Evolutionary conservation across 2,888 invertebrate species (phyloP).

Genomic region (Torymus tubicola): DNA sequence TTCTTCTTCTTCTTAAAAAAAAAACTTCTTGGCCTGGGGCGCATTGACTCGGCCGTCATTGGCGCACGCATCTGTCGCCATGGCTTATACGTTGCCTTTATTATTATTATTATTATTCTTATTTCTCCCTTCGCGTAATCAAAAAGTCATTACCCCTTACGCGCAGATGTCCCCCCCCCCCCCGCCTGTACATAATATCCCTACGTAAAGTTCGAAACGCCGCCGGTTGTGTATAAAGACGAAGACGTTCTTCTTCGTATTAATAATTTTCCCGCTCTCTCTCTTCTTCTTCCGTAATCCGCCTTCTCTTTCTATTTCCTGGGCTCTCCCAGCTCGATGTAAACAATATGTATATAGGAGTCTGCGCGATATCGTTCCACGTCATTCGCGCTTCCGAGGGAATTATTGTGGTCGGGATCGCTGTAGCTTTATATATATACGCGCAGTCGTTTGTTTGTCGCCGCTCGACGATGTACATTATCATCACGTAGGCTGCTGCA

Average conservation of each 20-base stretch:
- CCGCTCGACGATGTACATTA: too few relatives aligned
- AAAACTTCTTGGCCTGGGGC: too few relatives aligned
- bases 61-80: constrained; percentile 7
- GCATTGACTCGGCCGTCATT: too few relatives aligned
- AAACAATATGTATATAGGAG: too few relatives aligned
- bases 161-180: constrained; percentile 48
- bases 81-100: too few relatives aligned
- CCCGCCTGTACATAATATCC: constrained; percentile 42
- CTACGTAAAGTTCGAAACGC: constrained; percentile 36
- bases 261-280: constrained; percentile 64
- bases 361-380: constrained; percentile 26
- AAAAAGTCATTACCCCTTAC: constrained; percentile 69
- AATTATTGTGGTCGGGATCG: too few relatives aligned
- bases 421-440: too few relatives aligned
- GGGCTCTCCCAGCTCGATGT: background rate
- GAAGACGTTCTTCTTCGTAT: constrained; percentile 66
- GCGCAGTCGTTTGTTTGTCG: too few relatives aligned
- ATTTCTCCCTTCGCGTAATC: constrained; percentile 64
- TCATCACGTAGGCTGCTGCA: too few relatives aligned
- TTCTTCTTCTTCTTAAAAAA: too few relatives aligned
- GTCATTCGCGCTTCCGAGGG: constrained; percentile 21
- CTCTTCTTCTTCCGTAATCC: constrained; percentile 65
- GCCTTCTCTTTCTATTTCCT: constrained; percentile 12
- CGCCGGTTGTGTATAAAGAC: background rate
- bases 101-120: constrained; percentile 15